These are phyloP conservation scores for Myoxocephalus aenaeus DNA, from an alignment of 2,797 vertebrate species.

Conservation along the genomic window DNA sequence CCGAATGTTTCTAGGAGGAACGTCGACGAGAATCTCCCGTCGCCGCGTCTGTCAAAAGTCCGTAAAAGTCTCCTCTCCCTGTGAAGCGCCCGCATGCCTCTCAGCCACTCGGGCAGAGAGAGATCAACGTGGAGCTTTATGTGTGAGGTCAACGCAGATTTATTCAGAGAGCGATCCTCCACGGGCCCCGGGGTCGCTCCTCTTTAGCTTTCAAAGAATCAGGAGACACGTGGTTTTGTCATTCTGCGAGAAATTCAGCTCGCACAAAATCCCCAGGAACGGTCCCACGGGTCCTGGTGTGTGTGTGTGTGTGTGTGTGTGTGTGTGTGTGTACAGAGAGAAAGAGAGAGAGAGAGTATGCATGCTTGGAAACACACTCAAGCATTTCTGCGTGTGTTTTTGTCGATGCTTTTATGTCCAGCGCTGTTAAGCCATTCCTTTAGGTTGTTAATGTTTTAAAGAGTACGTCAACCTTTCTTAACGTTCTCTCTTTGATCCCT, in stretches of 20 bases:
- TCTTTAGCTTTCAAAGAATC: conserved; percentile 72
- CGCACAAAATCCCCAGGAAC: conserved; percentile 76
- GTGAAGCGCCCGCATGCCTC: background rate
- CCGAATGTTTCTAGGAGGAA: conserved; percentile 7
- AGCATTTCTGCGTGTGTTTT: background rate
- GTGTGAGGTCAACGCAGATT: conserved; percentile 59
- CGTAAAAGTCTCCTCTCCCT: background rate
- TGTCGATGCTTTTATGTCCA: conserved; percentile 20
- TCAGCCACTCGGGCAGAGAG: conserved; percentile 25
- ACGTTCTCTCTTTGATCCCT: conserved; percentile 10
- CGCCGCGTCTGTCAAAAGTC: background rate
- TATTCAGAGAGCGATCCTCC: conserved; percentile 57
- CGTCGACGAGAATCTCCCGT: background rate
- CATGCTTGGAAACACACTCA: conserved; percentile 23
- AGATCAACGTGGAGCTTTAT: conserved; percentile 48
- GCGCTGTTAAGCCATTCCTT: conserved; percentile 4
- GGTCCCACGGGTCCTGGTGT: conserved; percentile 63
- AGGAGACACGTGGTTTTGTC: conserved; percentile 81
- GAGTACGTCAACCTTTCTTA: background rate
- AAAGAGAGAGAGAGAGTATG: background rate
- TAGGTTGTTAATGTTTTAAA: background rate
- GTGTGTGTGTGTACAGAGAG: conserved; percentile 32
- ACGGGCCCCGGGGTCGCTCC: conserved; percentile 59
- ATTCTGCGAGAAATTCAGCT: conserved; percentile 77
- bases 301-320: conserved; percentile 41